phyloP scores from a whole-genome alignment of 2,888 invertebrate species.

The Ophion costatus region DNA sequence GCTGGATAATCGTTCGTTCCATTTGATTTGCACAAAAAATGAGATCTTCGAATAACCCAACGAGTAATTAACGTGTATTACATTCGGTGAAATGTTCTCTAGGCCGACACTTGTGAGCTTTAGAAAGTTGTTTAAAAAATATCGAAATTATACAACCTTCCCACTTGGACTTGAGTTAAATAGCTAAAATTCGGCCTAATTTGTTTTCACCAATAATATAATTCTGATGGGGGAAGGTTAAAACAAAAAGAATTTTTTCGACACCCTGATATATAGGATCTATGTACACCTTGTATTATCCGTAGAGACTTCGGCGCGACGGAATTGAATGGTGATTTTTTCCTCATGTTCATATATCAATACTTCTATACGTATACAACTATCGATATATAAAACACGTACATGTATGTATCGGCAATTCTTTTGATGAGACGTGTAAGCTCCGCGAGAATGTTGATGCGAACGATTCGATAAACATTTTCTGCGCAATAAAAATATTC shows the following conservation, averaged over 20 bases:
- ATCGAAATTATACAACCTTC: neutral
- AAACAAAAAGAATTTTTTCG: slow-evolving; percentile 11
- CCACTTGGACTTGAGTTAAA: neutral
- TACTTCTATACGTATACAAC: slow-evolving; percentile 32
- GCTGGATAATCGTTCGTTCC: neutral
- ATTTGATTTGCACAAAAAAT: neutral
- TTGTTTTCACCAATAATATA: neutral
- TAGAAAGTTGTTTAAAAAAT: neutral
- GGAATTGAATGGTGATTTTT: slow-evolving; percentile 56
- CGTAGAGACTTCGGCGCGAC: slow-evolving; percentile 40
- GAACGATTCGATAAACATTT: slow-evolving; percentile 28
- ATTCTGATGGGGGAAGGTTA: neutral
- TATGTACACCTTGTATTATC: slow-evolving; percentile 9
- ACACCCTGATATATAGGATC: neutral
- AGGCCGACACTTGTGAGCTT: neutral
- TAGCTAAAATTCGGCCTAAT: neutral
- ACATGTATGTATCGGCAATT: slow-evolving; percentile 23
- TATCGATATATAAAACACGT: slow-evolving; percentile 13
- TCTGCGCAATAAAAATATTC: slow-evolving; percentile 57
- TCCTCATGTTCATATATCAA: slow-evolving; percentile 21
- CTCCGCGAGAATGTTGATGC: neutral
- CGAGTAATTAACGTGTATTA: neutral
- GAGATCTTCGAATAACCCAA: neutral
- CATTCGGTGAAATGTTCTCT: too few species aligned
- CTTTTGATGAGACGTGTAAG: slow-evolving; percentile 17